phyloP scores from a whole-genome alignment of 2,113 vertebrate species.

The Ammodytes dubius region DNA sequence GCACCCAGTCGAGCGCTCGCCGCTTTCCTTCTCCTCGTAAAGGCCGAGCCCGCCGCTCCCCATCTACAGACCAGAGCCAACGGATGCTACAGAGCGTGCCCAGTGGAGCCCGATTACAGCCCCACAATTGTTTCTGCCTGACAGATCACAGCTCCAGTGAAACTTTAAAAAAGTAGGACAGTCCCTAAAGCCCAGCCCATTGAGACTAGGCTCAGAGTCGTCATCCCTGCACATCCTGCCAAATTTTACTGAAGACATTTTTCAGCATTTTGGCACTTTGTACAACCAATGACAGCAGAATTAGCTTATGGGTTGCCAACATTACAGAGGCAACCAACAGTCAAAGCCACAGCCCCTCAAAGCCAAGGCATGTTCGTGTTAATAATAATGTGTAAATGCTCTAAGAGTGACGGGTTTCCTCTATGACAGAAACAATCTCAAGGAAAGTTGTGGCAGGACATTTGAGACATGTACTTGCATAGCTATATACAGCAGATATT shows the following conservation, averaged over 20 bases:
- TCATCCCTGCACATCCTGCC: slow-evolving; percentile 11
- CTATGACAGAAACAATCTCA: not conserved
- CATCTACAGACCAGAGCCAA: slow-evolving; percentile 17
- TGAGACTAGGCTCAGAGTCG: slow-evolving; percentile 7
- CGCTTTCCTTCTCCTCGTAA: slow-evolving; percentile 54
- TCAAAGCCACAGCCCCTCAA: not conserved
- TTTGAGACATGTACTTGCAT: not conserved
- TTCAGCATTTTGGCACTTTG: not conserved
- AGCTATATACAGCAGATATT: not conserved
- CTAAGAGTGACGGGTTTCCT: not conserved
- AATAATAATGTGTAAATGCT: not conserved
- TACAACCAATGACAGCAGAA: not conserved
- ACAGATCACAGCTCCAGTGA: slow-evolving; percentile 51
- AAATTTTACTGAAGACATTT: slow-evolving; percentile 3
- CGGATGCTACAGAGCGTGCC: slow-evolving; percentile 35
- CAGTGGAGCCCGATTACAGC: slow-evolving; percentile 43
- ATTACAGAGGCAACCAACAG: not conserved
- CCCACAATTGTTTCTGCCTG: slow-evolving; percentile 42
- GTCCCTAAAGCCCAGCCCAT: not conserved
- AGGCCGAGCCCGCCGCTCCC: slow-evolving; percentile 41
- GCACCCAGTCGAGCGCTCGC: slow-evolving; percentile 53
- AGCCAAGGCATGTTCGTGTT: not conserved
- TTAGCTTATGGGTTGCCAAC: slow-evolving; percentile 4
- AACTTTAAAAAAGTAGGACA: slow-evolving; percentile 25
- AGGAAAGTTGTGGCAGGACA: not conserved